Conservation (phyloP, 2,113 vertebrate genomes). For the Kobus ellipsiprymnus region DNA sequence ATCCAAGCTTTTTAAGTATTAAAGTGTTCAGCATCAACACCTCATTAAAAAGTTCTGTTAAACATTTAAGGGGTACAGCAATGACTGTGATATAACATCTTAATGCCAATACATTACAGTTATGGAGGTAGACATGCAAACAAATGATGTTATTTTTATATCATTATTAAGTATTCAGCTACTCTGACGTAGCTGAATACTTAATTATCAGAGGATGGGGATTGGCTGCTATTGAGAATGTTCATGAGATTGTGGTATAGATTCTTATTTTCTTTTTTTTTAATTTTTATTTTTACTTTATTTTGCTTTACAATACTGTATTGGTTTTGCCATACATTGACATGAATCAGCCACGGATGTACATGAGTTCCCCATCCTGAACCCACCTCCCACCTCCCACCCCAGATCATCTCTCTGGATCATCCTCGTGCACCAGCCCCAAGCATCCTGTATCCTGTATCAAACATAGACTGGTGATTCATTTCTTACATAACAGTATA, state of each 20-base stretch:
- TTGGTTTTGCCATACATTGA: too few relatives aligned
- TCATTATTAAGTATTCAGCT: neutral
- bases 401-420: too few relatives aligned
- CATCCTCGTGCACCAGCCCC: too few relatives aligned
- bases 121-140: neutral
- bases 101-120: neutral
- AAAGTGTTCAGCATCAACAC: neutral
- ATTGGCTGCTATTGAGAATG: neutral
- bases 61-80: neutral
- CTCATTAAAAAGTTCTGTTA: neutral
- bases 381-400: too few relatives aligned
- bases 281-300: too few relatives aligned
- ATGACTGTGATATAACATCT: neutral
- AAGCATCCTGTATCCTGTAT: too few relatives aligned
- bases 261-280: neutral
- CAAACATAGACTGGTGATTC: too few relatives aligned
- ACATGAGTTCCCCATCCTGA: too few relatives aligned
- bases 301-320: too few relatives aligned
- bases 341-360: too few relatives aligned
- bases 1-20: neutral
- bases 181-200: neutral
- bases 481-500: too few relatives aligned
- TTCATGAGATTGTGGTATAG: neutral
- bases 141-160: neutral
- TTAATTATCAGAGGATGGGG: neutral